A percentile compares a stretch with the other conserved stretches of the same genome.
Conservation (phyloP, 2,888 invertebrate species). For the Erynnis tages region DNA sequence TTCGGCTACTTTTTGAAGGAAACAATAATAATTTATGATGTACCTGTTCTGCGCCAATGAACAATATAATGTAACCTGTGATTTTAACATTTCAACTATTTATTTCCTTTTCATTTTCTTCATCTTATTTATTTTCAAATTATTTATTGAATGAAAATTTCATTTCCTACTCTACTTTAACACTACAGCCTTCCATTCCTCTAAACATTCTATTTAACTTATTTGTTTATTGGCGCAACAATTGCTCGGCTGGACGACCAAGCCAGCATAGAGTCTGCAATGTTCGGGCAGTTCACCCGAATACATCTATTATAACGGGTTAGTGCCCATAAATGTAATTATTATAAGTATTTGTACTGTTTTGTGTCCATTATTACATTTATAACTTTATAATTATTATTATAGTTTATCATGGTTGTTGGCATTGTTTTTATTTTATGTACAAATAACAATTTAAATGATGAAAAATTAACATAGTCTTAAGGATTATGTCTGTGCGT, state of each 20-base stretch:
- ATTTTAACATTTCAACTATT: slow-evolving; percentile 26
- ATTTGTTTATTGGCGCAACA: slow-evolving; percentile 55
- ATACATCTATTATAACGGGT: slow-evolving; percentile 27
- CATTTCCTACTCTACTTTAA: slow-evolving; percentile 31
- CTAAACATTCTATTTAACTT: slow-evolving; percentile 9
- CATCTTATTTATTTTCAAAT: slow-evolving; percentile 25
- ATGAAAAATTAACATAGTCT: slow-evolving; percentile 64
- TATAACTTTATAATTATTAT: slow-evolving; percentile 69
- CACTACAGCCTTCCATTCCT: slow-evolving; percentile 21
- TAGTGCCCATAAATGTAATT: slow-evolving; percentile 30
- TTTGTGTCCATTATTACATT: slow-evolving; percentile 67
- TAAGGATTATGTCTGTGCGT: slow-evolving; percentile 45
- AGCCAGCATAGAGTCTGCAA: slow-evolving; percentile 54
- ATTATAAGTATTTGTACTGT: slow-evolving; percentile 65
- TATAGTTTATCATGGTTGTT: slow-evolving; percentile 77
- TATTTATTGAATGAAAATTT: slow-evolving; percentile 31
- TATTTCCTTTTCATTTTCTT: slow-evolving; percentile 20
- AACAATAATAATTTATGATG: slow-evolving; percentile 63
- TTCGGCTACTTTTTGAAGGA: slow-evolving; percentile 57
- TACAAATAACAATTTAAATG: slow-evolving; percentile 78
- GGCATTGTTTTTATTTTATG: slow-evolving; percentile 76
- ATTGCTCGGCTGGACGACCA: slow-evolving; percentile 48
- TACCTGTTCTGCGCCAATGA: slow-evolving; percentile 75
- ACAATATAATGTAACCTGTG: slow-evolving; percentile 44
- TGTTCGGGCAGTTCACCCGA: slow-evolving; percentile 37